phyloP scores from a whole-genome alignment of 1,140 invertebrate genomes.

The Drosophila repletoides region DNA sequence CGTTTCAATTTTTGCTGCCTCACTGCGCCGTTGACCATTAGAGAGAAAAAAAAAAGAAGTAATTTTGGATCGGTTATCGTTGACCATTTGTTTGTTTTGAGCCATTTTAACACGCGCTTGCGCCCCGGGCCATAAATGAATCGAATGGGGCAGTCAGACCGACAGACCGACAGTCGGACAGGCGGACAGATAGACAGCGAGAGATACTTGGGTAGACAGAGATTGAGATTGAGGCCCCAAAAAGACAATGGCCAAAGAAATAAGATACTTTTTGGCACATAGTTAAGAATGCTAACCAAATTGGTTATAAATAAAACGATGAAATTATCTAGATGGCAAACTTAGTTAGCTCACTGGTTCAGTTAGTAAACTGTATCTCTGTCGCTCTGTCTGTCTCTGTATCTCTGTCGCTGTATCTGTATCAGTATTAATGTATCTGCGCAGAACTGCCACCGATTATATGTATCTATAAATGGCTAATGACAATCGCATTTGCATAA shows the following conservation, averaged over 20 bases:
- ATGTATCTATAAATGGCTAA: slow-evolving; percentile 69
- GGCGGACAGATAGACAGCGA: background rate
- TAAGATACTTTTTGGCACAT: slow-evolving; percentile 62
- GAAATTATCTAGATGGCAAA: slow-evolving; percentile 55
- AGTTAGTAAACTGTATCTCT: background rate
- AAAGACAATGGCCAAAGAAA: slow-evolving; percentile 49
- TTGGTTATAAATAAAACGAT: slow-evolving; percentile 61
- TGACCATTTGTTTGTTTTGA: slow-evolving; percentile 67
- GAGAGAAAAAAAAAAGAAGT: slow-evolving; percentile 51
- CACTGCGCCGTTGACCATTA: slow-evolving; percentile 47
- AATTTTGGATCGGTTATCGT: slow-evolving; percentile 62
- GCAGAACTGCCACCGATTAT: slow-evolving; percentile 63
- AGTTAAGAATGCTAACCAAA: slow-evolving; percentile 52
- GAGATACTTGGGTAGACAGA: background rate
- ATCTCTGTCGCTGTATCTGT: slow-evolving; percentile 19
- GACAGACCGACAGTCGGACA: background rate
- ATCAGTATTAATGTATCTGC: slow-evolving; percentile 28
- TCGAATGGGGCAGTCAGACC: slow-evolving; percentile 17
- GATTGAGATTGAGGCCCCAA: slow-evolving; percentile 3
- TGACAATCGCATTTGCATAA: slow-evolving; percentile 78
- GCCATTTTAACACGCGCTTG: slow-evolving; percentile 68
- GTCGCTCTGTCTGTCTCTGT: slow-evolving; percentile 3
- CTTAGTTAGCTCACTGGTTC: background rate
- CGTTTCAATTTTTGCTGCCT: slow-evolving; percentile 71
- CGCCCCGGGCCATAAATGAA: slow-evolving; percentile 41